Evolutionary conservation across 2,888 invertebrate genomes (phyloP).

Genomic region (Xestia c-nigrum): DNA sequence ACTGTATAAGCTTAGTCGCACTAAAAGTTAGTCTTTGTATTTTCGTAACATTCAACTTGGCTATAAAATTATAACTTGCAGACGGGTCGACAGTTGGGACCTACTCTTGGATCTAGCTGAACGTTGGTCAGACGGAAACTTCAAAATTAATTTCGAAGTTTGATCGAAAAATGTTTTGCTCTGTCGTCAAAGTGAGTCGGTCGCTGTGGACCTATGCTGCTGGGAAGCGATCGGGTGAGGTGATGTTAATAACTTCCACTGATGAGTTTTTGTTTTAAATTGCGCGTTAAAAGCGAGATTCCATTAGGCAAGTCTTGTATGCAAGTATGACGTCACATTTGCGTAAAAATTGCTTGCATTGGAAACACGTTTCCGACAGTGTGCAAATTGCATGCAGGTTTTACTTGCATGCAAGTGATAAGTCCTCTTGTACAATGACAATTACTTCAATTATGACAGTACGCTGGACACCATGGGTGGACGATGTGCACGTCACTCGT

Average conservation of each 20-base stretch:
- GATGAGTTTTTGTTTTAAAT: slow-evolving; percentile 52
- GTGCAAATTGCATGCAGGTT: too few species aligned
- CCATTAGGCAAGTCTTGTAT: too few species aligned
- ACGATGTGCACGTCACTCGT: too few species aligned
- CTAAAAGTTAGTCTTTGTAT: slow-evolving; percentile 63
- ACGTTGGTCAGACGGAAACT: slow-evolving; percentile 81
- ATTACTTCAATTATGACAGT: too few species aligned
- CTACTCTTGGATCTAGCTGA: slow-evolving; percentile 71
- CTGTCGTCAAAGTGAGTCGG: slow-evolving; percentile 73
- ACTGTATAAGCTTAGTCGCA: slow-evolving; percentile 47
- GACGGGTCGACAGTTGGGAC: slow-evolving; percentile 74
- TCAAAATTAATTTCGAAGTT: slow-evolving; percentile 88
- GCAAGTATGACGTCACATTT: too few species aligned
- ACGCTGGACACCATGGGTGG: too few species aligned
- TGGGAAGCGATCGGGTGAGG: slow-evolving; percentile 37
- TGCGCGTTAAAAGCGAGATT: not conserved
- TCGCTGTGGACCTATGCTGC: slow-evolving; percentile 59
- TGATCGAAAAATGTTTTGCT: slow-evolving; percentile 86
- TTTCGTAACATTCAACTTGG: slow-evolving; percentile 70
- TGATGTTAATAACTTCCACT: slow-evolving; percentile 56
- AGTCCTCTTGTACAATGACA: too few species aligned
- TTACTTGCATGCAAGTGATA: too few species aligned
- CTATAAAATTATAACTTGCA: slow-evolving; percentile 80
- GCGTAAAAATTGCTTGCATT: too few species aligned
- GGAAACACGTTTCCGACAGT: too few species aligned